A percentile compares a stretch with the other conserved stretches of the same genome.
Evolutionary conservation across 1,140 invertebrate species (phyloP).

Genomic region (Cotesia glomerata): DNA sequence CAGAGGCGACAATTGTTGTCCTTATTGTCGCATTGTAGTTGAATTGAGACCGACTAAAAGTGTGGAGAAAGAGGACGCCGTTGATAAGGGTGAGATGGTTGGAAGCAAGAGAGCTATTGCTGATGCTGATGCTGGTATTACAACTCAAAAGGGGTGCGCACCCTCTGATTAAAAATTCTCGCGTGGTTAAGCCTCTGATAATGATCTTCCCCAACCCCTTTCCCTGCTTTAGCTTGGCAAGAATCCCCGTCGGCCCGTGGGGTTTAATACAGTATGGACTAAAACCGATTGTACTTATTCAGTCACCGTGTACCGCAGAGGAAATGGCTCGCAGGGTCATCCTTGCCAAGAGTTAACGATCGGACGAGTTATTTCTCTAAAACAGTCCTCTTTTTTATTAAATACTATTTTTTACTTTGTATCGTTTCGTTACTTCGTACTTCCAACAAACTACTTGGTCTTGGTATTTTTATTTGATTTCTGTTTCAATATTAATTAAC

Average conservation of each 20-base stretch:
- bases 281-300: slow-evolving; percentile 61
- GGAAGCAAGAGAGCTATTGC: background rate
- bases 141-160: slow-evolving; percentile 54
- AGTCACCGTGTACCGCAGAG: slow-evolving; percentile 49
- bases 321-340: slow-evolving; percentile 54
- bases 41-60: background rate
- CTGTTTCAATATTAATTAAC: slow-evolving; percentile 25
- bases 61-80: background rate
- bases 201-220: slow-evolving; percentile 61
- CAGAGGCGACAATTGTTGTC: slow-evolving; percentile 43
- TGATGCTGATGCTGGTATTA: slow-evolving; percentile 17
- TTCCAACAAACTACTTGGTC: background rate
- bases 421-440: background rate
- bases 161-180: slow-evolving; percentile 67
- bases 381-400: too few relatives aligned
- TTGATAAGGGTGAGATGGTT: background rate
- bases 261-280: slow-evolving; percentile 57
- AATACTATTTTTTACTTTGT: background rate
- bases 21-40: slow-evolving; percentile 31
- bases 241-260: slow-evolving; percentile 39
- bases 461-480: slow-evolving; percentile 1
- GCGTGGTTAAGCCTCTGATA: slow-evolving; percentile 65
- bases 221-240: too few relatives aligned
- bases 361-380: slow-evolving; percentile 22
- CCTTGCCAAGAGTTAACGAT: slow-evolving; percentile 49